Evolutionary conservation across 2,888 invertebrate species (phyloP).

Genomic region (Zaprionus obscuricornis): DNA sequence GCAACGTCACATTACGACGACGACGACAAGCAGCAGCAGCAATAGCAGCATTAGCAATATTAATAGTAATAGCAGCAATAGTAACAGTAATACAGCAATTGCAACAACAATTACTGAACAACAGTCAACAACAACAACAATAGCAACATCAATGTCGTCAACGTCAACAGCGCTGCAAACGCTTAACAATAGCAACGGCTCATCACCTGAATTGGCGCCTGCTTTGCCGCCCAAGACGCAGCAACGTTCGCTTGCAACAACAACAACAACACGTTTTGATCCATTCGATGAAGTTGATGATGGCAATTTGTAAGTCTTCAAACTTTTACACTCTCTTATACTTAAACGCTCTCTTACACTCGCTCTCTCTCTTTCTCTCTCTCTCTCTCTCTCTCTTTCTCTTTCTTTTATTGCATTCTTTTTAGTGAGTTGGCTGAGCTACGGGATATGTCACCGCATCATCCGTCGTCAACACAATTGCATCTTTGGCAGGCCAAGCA

Average conservation of each 20-base stretch:
- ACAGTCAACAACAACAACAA: constrained; percentile 29
- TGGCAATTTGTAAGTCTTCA: constrained; percentile 79
- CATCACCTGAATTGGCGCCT: constrained; percentile 52
- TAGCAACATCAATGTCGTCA: constrained; percentile 6
- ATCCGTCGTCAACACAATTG: constrained; percentile 51
- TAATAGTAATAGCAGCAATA: constrained; percentile 17
- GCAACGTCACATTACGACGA: constrained; percentile 46
- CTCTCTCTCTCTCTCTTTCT: background rate
- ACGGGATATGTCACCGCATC: constrained; percentile 65
- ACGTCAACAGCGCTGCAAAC: constrained; percentile 6
- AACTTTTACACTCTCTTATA: background rate
- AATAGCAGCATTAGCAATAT: constrained; percentile 13
- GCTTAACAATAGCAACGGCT: constrained; percentile 16
- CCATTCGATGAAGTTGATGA: constrained; percentile 86
- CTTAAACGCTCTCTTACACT: no score
- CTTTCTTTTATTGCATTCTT: constrained; percentile 3
- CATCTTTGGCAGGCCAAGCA: constrained; percentile 83
- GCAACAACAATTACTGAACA: constrained; percentile 45
- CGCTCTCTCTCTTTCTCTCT: background rate
- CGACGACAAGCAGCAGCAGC: constrained; percentile 23
- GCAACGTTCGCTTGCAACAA: background rate
- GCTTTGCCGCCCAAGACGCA: constrained; percentile 66
- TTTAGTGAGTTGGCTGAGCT: constrained; percentile 83
- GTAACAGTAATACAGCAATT: constrained; percentile 40
- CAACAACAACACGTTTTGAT: constrained; percentile 86